Evolutionary conservation across 2,888 invertebrate species (phyloP), one percentile per base, ranked within the genome.

Genomic region (Lamellibrachia columna): DNA sequence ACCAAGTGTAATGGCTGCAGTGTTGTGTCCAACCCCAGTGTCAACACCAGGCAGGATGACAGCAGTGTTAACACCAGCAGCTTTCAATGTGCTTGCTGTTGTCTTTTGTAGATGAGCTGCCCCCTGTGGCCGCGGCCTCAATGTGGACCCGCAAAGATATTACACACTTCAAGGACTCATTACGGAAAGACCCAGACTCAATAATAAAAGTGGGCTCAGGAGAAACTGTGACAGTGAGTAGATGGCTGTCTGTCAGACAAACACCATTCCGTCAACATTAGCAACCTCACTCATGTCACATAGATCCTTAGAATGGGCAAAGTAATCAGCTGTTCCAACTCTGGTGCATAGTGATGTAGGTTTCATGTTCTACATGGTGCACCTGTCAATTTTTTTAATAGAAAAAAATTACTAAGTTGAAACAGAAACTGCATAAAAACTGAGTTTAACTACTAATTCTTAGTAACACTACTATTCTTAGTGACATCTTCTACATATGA

Each of bases 111-210:
- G 75, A 75, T 75, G 75, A 75, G 15, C 75, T 75, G 22, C 75
- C 75, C 75, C 75, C 75, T n/a, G 52, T 96, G 93, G 96, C 96
- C 40, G 95, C 97, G 3, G 98, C 99, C 0, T 98, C 98, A 93
- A 99, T 99, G 98, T 99, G 99, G 99, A 99, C 99, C 0, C 97
- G 98, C 90, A 97, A 98, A 95, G 99, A 99, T 94, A 98, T 99
- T 75, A 97, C 97, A 90, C 98, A 98, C 95, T 99, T 99, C 97
- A 99, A 99, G 97, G 98, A 98, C 93, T 98, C 98, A 0, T 98
- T 99, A 11, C 97, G 97, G 90, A 98, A 98, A 94, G 96, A 96
- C 95, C 98, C 98, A n/a, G 98, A 99, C 96, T 98, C 99, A 22
- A 98, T 98, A 53, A 98, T 99, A 94, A 98, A 98, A 95, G 98